These are phyloP conservation scores for Anisognathus igniventris DNA, from an alignment of 2,797 vertebrate genomes.

Conservation along the genomic window DNA sequence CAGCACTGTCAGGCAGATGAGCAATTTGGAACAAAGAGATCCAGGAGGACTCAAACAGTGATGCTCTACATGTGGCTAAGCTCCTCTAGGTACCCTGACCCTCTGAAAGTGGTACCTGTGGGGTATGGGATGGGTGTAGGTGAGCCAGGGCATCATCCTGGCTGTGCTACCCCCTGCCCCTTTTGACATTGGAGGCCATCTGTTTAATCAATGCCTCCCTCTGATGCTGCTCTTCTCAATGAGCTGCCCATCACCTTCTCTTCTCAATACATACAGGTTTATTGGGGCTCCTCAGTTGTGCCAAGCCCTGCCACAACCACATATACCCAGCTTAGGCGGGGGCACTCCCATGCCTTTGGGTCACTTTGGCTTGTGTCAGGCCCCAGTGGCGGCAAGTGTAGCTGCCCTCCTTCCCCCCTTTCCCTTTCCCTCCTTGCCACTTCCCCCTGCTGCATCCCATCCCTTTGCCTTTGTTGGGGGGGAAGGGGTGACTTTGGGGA, in stretches of 20 bases:
- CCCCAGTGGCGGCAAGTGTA: not conserved
- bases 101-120: not conserved
- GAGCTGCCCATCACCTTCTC: not conserved
- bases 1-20: not conserved
- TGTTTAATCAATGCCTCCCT: not conserved
- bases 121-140: not conserved
- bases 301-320: not conserved
- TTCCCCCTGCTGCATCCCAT: not conserved
- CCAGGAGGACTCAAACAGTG: not conserved
- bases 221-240: not conserved
- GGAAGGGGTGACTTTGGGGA: not conserved
- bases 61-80: not conserved
- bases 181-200: not conserved
- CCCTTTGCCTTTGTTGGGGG: not conserved
- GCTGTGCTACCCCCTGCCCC: fast-evolving
- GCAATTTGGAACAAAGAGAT: not conserved
- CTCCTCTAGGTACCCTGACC: not conserved
- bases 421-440: not conserved
- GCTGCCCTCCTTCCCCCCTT: not conserved
- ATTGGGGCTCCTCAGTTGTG: not conserved
- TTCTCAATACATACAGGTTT: not conserved
- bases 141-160: not conserved
- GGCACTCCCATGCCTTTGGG: not conserved
- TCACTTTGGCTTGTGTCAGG: not conserved
- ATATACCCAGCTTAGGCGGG: fast-evolving